Percentiles rank a stretch among this genome's conserved stretches.
Conservation (phyloP, 1,140 invertebrate genomes). For the Calliphora vicina region DNA sequence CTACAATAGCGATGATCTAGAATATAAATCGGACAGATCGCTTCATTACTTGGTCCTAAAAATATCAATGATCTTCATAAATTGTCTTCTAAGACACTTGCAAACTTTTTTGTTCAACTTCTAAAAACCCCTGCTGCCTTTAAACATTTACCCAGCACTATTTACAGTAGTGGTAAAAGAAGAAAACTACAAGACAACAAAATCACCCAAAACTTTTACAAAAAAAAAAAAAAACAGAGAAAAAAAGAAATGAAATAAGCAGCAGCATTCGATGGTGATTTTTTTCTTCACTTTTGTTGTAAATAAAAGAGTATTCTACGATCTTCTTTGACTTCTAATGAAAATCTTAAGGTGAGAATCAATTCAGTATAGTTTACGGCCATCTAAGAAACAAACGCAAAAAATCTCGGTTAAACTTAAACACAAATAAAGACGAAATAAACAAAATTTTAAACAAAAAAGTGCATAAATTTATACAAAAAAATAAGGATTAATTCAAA, state of each 20-base stretch:
- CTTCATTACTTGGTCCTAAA: too few species aligned
- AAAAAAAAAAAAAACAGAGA: neutral
- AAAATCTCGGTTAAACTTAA: constrained; percentile 36
- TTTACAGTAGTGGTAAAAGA: neutral
- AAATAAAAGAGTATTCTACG: constrained; percentile 24
- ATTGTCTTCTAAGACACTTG: too few species aligned
- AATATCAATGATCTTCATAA: too few species aligned
- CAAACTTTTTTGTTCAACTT: too few species aligned
- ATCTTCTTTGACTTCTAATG: constrained; percentile 58
- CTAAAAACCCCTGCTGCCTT: neutral
- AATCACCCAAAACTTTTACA: neutral
- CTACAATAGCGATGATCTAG: too few species aligned
- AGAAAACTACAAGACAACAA: neutral
- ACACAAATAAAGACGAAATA: neutral
- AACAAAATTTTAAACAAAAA: neutral
- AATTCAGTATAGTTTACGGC: constrained; percentile 62
- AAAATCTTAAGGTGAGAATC: constrained; percentile 60
- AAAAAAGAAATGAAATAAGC: constrained; percentile 9
- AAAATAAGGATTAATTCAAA: neutral
- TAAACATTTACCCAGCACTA: neutral
- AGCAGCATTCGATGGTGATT: constrained; percentile 5
- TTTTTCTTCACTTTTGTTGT: too few species aligned
- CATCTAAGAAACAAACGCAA: constrained; percentile 62
- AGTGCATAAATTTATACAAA: neutral
- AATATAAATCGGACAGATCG: too few species aligned